A percentile compares a stretch with the other conserved stretches of the same genome.
These are phyloP conservation scores for Penaeus vannamei DNA, from an alignment of 1,140 invertebrate genomes.

Conservation along the genomic window DNA sequence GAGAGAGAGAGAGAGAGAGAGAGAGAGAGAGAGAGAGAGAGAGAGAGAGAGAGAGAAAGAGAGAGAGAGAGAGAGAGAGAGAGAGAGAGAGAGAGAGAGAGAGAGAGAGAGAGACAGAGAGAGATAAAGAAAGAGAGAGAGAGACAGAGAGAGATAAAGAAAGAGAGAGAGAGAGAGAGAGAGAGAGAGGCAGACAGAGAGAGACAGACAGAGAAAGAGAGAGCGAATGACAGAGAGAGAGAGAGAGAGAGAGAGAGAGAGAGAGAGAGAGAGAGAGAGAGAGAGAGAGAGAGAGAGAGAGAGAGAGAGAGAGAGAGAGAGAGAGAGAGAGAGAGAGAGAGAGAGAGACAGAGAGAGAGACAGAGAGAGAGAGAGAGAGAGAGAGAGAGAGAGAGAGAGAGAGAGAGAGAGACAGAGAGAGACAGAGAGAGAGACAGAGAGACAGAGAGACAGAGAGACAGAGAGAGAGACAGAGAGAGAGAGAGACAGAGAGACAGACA, in stretches of 20 bases:
- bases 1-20: too few relatives aligned
- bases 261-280: not conserved
- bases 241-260: not conserved
- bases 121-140: not conserved
- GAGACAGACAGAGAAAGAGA: not conserved
- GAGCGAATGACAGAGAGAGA: not conserved
- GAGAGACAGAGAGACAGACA: too few relatives aligned
- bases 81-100: not conserved
- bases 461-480: too few relatives aligned
- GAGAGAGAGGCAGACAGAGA: not conserved
- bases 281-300: not conserved
- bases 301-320: not conserved
- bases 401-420: not conserved
- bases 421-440: not conserved
- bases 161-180: not conserved
- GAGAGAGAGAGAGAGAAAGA: not conserved
- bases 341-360: not conserved
- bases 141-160: not conserved
- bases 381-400: not conserved
- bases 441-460: not conserved
- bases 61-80: not conserved
- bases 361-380: not conserved
- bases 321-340: not conserved
- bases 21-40: not conserved
- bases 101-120: not conserved